phyloP scores from a whole-genome alignment of 2,888 invertebrate genomes.

The Malthinus flaveolus region DNA sequence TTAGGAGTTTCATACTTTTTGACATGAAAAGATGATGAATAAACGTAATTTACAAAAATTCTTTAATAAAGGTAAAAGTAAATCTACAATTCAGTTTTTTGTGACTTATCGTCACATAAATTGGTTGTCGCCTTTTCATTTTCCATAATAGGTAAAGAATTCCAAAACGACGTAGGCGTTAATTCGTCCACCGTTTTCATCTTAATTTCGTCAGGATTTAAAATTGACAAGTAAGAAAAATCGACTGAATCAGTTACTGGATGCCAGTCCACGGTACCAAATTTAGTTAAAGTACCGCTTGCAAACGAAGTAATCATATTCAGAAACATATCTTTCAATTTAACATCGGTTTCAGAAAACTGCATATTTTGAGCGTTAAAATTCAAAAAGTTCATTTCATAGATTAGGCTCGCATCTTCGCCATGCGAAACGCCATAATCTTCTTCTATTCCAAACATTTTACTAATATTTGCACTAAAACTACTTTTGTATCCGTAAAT shows the following conservation, averaged over 20 bases:
- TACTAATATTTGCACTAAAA: background rate
- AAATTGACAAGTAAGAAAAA: constrained; percentile 11
- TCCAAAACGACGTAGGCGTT: constrained; percentile 6
- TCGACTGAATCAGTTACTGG: background rate
- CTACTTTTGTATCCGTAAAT: background rate
- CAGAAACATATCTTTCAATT: constrained; percentile 12
- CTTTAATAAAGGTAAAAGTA: no score
- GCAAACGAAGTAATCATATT: background rate
- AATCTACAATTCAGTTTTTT: no score
- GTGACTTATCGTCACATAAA: no score
- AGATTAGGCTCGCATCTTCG: constrained; percentile 6
- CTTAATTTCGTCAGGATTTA: background rate
- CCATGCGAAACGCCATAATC: constrained; percentile 8
- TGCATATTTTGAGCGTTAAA: background rate
- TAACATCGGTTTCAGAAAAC: constrained; percentile 2
- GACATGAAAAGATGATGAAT: no score
- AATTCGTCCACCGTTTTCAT: background rate
- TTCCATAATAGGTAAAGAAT: constrained; percentile 5
- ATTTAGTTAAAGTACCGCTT: background rate
- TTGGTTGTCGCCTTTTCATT: background rate
- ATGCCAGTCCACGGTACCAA: constrained; percentile 6
- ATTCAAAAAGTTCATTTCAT: background rate
- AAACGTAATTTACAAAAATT: no score
- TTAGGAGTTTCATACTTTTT: no score
- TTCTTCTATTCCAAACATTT: background rate